phyloP scores from a whole-genome alignment of 1,140 invertebrate species.

The Callitettix versicolor region DNA sequence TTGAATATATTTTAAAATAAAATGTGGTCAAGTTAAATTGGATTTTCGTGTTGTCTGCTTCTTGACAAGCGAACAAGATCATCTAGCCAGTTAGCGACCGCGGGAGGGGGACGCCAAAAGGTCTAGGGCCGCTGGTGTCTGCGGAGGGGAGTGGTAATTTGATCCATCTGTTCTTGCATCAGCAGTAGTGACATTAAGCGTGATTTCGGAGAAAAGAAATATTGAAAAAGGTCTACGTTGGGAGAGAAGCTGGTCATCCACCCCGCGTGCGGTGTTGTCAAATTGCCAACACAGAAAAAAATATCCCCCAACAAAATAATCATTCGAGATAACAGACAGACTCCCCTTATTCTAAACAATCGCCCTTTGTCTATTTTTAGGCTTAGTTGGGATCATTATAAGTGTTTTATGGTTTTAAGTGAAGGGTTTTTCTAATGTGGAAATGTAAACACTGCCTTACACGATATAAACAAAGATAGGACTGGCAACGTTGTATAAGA shows the following conservation, averaged over 20 bases:
- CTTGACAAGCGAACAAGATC: neutral
- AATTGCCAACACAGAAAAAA: neutral
- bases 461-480: conserved; percentile 1
- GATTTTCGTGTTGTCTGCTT: conserved; percentile 8
- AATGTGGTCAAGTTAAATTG: conserved; percentile 2
- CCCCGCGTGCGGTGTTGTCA: neutral
- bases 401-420: too few species aligned
- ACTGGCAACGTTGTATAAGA: neutral
- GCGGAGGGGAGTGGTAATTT: neutral
- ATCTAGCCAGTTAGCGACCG: neutral
- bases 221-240: neutral
- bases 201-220: conserved; percentile 6
- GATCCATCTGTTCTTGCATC: neutral
- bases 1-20: neutral
- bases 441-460: too few species aligned
- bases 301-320: too few species aligned
- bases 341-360: too few species aligned
- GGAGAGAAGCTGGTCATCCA: conserved; percentile 5
- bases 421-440: neutral
- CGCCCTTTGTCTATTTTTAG: too few species aligned
- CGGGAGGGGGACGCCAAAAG: neutral
- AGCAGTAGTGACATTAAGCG: conserved; percentile 4
- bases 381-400: too few species aligned
- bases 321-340: too few species aligned
- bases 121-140: neutral